Base-by-base conservation (phyloP, 2,888 invertebrate species). In the Hetaerina titia region DNA sequence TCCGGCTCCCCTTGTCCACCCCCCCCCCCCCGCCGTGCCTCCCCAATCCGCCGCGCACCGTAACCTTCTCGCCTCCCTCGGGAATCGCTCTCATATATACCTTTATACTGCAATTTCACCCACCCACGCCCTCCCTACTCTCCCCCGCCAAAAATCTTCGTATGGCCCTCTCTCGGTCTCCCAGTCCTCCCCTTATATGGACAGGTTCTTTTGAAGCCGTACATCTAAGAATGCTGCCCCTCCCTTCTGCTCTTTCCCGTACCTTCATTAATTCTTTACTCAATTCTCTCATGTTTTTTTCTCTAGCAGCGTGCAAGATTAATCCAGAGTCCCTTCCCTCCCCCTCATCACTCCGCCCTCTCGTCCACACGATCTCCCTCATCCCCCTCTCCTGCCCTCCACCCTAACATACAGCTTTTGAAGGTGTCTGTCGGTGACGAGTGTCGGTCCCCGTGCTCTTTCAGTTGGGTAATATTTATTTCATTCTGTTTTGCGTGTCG, bases 261-360 rank as follows among this genome's bases (percentile, higher is more conserved):
- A 31, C 81, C 31, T 31, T 92, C 92, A 92, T 92, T 92, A 92
- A 92, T 92, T 92, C 69, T 92, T 92, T 69, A 92, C 69, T 92
- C 92, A 74, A 69, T 92, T 69, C 92, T 92, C 92, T 74, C 56
- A 22, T 92, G 69, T 74, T 69, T 92, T 92, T 64, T 92, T 64
- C 92, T 92, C 92, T 56, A 7, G 57, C 58, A 57, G 57, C 89
- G 17, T 56, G 89, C 89, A 57, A 74, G 74, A 92, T 92, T 92
- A 92, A 92, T 92, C 64, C 64, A 31, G 45, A 25, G 90, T 90
- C 64, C 90, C 90, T 19, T 90, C 13, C 31, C 31, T 31, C 31
- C 81, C 81, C 9, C 31, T 25, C 25, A 81, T 25, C 69, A 69
- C 69, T 69, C 69, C 69, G 0, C 17, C 22, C 22, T 19, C 7